phyloP scores from a whole-genome alignment of 2,797 vertebrate genomes.

The Coracias cyanogaster region DNA sequence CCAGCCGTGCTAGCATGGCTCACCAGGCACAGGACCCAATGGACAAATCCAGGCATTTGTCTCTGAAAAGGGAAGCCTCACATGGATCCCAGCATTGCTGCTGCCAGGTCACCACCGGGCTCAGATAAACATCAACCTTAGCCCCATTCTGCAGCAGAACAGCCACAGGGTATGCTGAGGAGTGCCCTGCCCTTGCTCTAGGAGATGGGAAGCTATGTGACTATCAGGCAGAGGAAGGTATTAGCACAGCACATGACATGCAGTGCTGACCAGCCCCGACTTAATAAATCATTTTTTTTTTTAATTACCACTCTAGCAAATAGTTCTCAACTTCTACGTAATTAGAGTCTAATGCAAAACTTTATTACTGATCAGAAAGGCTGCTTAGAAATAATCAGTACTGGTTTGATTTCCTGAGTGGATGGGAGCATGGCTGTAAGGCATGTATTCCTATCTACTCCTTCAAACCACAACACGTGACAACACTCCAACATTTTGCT shows the following conservation, averaged over 20 bases:
- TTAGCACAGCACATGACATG: fast-evolving
- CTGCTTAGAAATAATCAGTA: neutral
- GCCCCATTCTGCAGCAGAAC: too few relatives aligned
- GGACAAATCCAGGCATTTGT: neutral
- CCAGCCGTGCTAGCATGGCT: neutral
- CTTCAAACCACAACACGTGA: neutral
- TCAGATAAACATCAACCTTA: neutral
- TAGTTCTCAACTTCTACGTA: neutral
- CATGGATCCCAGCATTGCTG: neutral
- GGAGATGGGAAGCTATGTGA: neutral
- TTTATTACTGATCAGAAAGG: neutral
- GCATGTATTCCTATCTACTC: neutral
- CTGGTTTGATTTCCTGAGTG: neutral
- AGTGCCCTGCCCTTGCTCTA: neutral
- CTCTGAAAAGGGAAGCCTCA: neutral
- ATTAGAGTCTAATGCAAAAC: neutral
- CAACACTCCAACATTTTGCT: fast-evolving
- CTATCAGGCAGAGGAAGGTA: neutral
- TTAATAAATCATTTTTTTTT: neutral
- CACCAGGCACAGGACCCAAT: fast-evolving
- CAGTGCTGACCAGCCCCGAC: neutral
- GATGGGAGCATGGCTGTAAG: neutral
- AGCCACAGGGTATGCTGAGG: fast-evolving
- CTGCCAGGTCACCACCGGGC: neutral
- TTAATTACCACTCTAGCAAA: neutral